Evolutionary conservation across 2,888 invertebrate genomes (phyloP).

Genomic region (Sarcophaga rosellei): DNA sequence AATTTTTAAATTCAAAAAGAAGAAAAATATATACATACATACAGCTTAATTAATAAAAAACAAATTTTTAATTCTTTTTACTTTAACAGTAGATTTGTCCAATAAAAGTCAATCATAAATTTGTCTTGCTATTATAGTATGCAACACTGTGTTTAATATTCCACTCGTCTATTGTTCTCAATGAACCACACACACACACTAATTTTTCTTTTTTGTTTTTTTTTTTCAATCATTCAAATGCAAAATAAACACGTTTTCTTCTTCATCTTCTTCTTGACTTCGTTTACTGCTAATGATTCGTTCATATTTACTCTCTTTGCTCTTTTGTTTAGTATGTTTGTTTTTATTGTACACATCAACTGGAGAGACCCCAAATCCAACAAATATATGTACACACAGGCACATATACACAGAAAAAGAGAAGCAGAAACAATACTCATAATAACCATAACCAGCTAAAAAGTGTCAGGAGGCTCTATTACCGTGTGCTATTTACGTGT

Average conservation of each 20-base stretch:
- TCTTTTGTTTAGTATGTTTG: slow-evolving; percentile 9
- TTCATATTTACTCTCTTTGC: slow-evolving; percentile 19
- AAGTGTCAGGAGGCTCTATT: slow-evolving; percentile 64
- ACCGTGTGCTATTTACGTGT: slow-evolving; percentile 1
- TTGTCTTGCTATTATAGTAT: background rate
- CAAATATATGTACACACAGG: too few relatives aligned
- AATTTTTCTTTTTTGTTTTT: too few relatives aligned
- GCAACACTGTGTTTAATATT: background rate
- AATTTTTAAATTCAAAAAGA: too few relatives aligned
- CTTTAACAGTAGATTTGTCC: background rate
- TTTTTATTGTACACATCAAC: background rate
- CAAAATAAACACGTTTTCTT: slow-evolving; percentile 53
- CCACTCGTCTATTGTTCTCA: background rate
- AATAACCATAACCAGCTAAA: slow-evolving; percentile 45
- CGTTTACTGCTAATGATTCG: background rate
- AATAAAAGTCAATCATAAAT: background rate
- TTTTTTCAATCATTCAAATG: background rate
- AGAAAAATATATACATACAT: too few relatives aligned
- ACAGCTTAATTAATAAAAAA: too few relatives aligned
- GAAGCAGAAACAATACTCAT: background rate
- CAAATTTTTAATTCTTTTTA: too few relatives aligned
- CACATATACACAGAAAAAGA: background rate
- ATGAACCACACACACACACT: background rate
- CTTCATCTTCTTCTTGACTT: background rate
- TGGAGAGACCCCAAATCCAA: background rate